Evolutionary conservation across 2,888 invertebrate species (phyloP).

Genomic region (Cephus rjabovi): DNA sequence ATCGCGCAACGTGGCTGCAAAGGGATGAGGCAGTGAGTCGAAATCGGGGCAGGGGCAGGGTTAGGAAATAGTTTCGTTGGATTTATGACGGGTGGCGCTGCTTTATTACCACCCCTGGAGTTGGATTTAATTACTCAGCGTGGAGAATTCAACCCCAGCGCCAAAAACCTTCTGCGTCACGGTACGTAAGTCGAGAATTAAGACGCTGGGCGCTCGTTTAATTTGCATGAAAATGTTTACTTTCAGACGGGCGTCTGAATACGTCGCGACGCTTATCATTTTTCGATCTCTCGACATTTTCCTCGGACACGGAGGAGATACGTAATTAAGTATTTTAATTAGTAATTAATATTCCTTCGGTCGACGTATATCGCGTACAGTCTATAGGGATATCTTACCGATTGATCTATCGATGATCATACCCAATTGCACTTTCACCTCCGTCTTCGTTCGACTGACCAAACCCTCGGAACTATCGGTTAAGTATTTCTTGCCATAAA

Average conservation of each 20-base stretch:
- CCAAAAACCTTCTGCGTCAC: slow-evolving; percentile 9
- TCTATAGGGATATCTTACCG: background rate
- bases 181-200: slow-evolving; percentile 5
- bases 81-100: slow-evolving; percentile 31
- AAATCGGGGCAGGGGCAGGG: background rate
- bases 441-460: background rate
- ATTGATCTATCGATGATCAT: no score
- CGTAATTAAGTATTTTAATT: background rate
- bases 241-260: background rate
- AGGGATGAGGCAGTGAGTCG: background rate
- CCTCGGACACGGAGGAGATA: background rate
- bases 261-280: background rate
- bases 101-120: slow-evolving; percentile 31
- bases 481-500: background rate
- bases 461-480: background rate
- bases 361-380: background rate
- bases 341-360: background rate
- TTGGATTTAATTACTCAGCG: slow-evolving; percentile 38
- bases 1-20: background rate
- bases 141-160: slow-evolving; percentile 11
- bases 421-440: background rate
- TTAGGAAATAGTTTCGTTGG: slow-evolving; percentile 32
- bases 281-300: background rate
- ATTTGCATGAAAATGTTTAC: slow-evolving; percentile 6
- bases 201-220: slow-evolving; percentile 8